A percentile compares a stretch with the other conserved stretches of the same genome.
phyloP scores from a whole-genome alignment of 2,113 vertebrate species.

The Rhinoderma darwinii region DNA sequence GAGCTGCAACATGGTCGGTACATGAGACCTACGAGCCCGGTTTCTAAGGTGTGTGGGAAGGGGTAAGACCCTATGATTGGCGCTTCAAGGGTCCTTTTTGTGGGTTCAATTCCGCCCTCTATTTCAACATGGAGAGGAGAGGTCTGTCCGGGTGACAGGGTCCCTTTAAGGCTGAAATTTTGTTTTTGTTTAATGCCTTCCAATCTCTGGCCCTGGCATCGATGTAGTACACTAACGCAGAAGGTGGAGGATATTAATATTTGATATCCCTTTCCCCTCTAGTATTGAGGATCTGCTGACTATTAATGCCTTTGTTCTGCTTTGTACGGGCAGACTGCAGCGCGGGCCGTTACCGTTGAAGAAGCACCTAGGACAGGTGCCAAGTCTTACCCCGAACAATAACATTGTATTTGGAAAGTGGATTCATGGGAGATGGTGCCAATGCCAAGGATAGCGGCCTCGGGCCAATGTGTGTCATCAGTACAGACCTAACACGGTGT shows the following conservation, averaged over 20 bases:
- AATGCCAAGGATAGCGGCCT: background rate
- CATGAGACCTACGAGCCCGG: too few species aligned
- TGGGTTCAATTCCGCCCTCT: too few species aligned
- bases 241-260: constrained; percentile 4
- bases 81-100: too few species aligned
- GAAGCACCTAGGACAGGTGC: background rate
- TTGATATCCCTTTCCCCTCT: background rate
- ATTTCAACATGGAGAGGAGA: too few species aligned
- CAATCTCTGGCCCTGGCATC: background rate
- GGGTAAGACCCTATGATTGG: too few species aligned
- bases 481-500: background rate
- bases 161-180: too few species aligned
- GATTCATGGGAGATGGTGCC: background rate
- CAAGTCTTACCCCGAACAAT: background rate
- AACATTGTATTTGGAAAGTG: constrained; percentile 17
- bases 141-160: too few species aligned
- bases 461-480: constrained; percentile 1
- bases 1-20: too few species aligned
- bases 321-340: background rate
- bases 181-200: background rate
- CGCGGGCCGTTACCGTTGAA: background rate
- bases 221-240: background rate
- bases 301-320: constrained; percentile 22
- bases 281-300: background rate
- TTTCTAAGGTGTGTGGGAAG: too few species aligned